Base-by-base conservation (phyloP, 2,797 vertebrate species). In the Pogoniulus pusillus region DNA sequence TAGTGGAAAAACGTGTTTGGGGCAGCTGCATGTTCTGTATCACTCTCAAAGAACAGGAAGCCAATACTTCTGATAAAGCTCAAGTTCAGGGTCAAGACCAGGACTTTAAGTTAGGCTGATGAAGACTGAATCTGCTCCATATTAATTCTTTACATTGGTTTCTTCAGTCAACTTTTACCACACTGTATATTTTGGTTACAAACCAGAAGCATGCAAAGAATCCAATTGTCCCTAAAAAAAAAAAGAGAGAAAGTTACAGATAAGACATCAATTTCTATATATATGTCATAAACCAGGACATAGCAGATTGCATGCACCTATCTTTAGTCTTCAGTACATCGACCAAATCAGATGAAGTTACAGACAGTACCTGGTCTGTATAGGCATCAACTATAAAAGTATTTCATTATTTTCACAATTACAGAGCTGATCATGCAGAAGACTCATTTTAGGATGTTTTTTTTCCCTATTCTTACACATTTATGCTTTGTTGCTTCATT, bases 151-250 rank as follows among this genome's bases (percentile, higher is more conserved):
- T 90, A 95, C 82, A 86, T 6, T 45, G 80, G 35, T 73, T 86
- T 93, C 92, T 95, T 98, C 97, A 99, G 97, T 99, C 99, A 93
- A 99, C 99, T 96, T 99, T 99, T 87, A 99, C 99, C 96, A 99
- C 99, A 18, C 99, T 99, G 98, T 99, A 99, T 98, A 99, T 99
- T 97, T 99, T 99, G 96, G 99, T 99, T 95, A 99, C 99, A 98
- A 99, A 99, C 99, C 99, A 99, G 97, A 99, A 99, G 97, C 99
- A 99, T 93, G 99, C 98, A 85, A 99, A 99, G 97, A 99, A 99
- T 94, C 99, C 99, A 96, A 99, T 99, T 96, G 99, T 99, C 91
- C 99, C 99, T 99, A 91, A 39, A 93, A 90, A 87, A 87, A 29
- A 89, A 53, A 68, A 5, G n/a, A 12, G 41, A 32, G 66, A 62